Evolutionary conservation across 2,113 vertebrate genomes (phyloP).

Genomic region (Chrysemys picta): DNA sequence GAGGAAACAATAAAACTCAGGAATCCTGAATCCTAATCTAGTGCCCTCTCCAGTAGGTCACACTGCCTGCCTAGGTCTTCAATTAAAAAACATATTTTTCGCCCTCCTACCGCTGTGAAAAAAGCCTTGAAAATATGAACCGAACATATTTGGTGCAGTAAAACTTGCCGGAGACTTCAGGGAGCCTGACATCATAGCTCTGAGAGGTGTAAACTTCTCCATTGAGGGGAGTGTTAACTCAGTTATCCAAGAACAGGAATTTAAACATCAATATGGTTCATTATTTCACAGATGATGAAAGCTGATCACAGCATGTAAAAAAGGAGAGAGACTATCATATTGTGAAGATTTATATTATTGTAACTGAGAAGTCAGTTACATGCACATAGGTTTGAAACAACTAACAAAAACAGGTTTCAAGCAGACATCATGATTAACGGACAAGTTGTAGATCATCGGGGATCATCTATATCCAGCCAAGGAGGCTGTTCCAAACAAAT

Average conservation of each 20-base stretch:
- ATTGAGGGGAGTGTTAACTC: neutral
- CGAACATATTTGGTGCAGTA: neutral
- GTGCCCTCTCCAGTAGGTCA: neutral
- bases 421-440: neutral
- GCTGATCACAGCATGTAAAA: no score
- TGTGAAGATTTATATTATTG: neutral
- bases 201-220: neutral
- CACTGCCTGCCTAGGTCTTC: neutral
- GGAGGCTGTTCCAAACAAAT: no score
- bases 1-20: neutral
- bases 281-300: neutral
- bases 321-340: neutral
- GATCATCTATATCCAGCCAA: no score
- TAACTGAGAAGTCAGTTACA: neutral
- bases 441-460: neutral
- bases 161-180: neutral
- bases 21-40: neutral
- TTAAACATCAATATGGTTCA: neutral
- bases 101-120: neutral
- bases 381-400: neutral
- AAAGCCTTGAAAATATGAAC: neutral
- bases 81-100: neutral
- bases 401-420: neutral
- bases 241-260: neutral
- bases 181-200: neutral